Percentiles rank a stretch among this genome's conserved stretches.
These are phyloP conservation scores for Jordanella pulchra DNA, from an alignment of 2,797 vertebrate species.

Conservation along the genomic window DNA sequence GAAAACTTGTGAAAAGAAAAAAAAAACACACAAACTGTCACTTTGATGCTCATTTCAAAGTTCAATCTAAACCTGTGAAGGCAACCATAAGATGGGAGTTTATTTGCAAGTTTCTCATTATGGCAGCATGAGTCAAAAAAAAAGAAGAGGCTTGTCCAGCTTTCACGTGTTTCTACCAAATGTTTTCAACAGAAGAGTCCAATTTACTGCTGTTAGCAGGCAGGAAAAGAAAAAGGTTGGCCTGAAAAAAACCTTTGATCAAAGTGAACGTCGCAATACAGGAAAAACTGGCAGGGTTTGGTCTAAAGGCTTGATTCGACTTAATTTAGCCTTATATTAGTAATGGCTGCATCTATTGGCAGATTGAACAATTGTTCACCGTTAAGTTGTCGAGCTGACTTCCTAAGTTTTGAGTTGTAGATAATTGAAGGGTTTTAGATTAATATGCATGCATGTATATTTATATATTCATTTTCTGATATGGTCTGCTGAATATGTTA, in stretches of 20 bases:
- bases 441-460: too few relatives aligned
- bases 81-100: slow-evolving; percentile 6
- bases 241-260: background rate
- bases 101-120: slow-evolving; percentile 19
- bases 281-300: background rate
- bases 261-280: background rate
- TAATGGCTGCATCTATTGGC: too few relatives aligned
- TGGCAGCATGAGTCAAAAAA: slow-evolving; percentile 5
- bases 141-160: background rate
- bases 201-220: background rate
- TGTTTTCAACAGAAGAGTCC: slow-evolving; percentile 25
- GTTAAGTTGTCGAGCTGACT: too few relatives aligned
- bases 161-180: slow-evolving; percentile 23
- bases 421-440: too few relatives aligned
- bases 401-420: too few relatives aligned
- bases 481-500: too few relatives aligned
- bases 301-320: background rate
- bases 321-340: too few relatives aligned
- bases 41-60: background rate
- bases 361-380: too few relatives aligned
- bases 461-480: too few relatives aligned
- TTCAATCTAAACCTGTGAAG: slow-evolving; percentile 20
- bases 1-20: slow-evolving; percentile 11
- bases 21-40: background rate
- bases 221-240: slow-evolving; percentile 13